These are phyloP conservation scores for Spisula subtruncata DNA, from an alignment of 2,888 invertebrate species.

Conservation along the genomic window DNA sequence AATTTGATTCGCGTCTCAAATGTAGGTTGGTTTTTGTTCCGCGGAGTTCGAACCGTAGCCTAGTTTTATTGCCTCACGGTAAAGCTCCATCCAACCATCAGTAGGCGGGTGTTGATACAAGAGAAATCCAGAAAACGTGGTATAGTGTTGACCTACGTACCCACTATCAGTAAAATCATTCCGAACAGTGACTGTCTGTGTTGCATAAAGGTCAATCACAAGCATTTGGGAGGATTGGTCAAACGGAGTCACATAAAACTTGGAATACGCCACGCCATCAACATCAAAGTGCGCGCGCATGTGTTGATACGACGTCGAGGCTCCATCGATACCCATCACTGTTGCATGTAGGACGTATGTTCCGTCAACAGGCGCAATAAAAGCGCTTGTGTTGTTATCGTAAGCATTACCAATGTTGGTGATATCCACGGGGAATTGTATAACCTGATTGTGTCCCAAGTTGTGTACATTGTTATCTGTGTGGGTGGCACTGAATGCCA, in stretches of 20 bases:
- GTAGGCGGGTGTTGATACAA: slow-evolving; percentile 18
- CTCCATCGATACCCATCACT: not conserved
- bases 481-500: slow-evolving; percentile 20
- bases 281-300: slow-evolving; percentile 27
- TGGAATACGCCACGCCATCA: not conserved
- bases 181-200: not conserved
- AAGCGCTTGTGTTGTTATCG: not conserved
- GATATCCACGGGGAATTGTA: not conserved
- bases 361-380: not conserved
- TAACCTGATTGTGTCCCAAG: not conserved
- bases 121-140: slow-evolving; percentile 37
- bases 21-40: too few species aligned
- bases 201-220: not conserved
- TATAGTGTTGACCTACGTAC: not conserved
- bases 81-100: too few species aligned
- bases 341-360: slow-evolving; percentile 8
- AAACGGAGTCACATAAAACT: not conserved
- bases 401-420: slow-evolving; percentile 34
- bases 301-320: not conserved
- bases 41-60: too few species aligned
- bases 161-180: not conserved
- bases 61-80: too few species aligned
- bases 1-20: too few species aligned
- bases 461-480: not conserved
- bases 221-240: slow-evolving; percentile 30